Evolutionary conservation across 1,140 invertebrate species (phyloP), one percentile per base, ranked within the genome.

Genomic region (Camponotus floridanus): DNA sequence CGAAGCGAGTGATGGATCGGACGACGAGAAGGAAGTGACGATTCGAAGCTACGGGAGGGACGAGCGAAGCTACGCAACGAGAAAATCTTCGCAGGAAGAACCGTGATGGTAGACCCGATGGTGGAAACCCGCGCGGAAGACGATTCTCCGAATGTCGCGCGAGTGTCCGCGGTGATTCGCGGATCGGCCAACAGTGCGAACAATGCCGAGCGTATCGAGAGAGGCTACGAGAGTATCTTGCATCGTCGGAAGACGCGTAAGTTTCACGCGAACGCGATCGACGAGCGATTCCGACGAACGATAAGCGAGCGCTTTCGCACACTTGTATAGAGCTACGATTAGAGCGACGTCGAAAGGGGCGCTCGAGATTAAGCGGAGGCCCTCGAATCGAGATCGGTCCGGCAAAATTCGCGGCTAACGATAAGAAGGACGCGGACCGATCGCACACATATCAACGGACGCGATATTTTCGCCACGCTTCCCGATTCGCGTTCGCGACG

Each of bases 391-490:
- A 36, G 67, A 83, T 73, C 68, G 79, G 68, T 83, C 79, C 55
- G 51, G 55, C 67, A 36, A 61, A 45, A 15, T 61, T 39, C 55
- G 21, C 39, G 59, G 48, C 48, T 51, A 51, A 51, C 48, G 1
- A 15, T 51, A 51, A 51, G 48, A 39, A 70, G 62, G 48, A 79
- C 84, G 42, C 61, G 85, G 86, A 79, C 70, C 85, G 90, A 83
- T 85, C 74, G 79, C 70, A 88, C 68, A 85, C 81, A 91, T 91
- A 91, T 91, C 89, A 91, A 90, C 71, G 81, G 48, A 86, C 70
- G 74, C 85, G 85, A 86, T 59, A 45, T 45, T 51, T 51, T 73
- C 55, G 55, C 68, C 79, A 39, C 57, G 36, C 18, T 21, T 45
- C 36, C 39, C 79, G 39, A 61, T 45, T 83, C 13, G 55, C 79